Percentiles rank a stretch among this genome's conserved stretches.
These are phyloP conservation scores for Meles meles DNA, from an alignment of 2,113 vertebrate genomes.

Conservation along the genomic window DNA sequence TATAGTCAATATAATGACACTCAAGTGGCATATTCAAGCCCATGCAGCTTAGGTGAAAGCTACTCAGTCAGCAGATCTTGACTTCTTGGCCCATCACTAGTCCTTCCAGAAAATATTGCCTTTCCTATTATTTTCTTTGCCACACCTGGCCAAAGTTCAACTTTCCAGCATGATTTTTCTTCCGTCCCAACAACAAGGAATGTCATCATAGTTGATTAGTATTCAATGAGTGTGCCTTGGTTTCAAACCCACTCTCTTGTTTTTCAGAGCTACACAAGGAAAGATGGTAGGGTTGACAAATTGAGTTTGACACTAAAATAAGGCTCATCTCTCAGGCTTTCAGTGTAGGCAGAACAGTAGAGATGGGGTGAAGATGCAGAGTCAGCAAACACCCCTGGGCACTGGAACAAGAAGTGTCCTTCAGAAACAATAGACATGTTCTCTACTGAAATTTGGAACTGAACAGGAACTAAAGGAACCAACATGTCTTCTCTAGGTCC, in stretches of 20 bases:
- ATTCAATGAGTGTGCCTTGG: background rate
- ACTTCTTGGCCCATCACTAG: background rate
- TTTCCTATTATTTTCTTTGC: background rate
- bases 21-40: background rate
- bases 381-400: background rate
- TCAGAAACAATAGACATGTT: background rate
- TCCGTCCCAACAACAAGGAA: slow-evolving; percentile 2
- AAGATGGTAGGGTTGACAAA: slow-evolving; percentile 27
- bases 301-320: background rate
- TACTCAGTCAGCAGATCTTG: background rate
- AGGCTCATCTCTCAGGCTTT: background rate
- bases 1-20: background rate
- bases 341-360: accelerated
- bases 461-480: background rate
- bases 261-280: slow-evolving; percentile 59
- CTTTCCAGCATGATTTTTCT: background rate
- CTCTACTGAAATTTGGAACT: background rate
- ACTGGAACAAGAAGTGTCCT: background rate
- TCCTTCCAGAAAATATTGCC: background rate
- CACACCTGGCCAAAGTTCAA: background rate
- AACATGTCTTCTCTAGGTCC: background rate
- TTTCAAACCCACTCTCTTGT: background rate
- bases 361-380: background rate
- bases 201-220: background rate
- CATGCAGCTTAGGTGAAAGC: background rate